Base-by-base conservation (phyloP, 53 echinoderm and acorn worm genomes). In the Echinometra lucunter region DNA sequence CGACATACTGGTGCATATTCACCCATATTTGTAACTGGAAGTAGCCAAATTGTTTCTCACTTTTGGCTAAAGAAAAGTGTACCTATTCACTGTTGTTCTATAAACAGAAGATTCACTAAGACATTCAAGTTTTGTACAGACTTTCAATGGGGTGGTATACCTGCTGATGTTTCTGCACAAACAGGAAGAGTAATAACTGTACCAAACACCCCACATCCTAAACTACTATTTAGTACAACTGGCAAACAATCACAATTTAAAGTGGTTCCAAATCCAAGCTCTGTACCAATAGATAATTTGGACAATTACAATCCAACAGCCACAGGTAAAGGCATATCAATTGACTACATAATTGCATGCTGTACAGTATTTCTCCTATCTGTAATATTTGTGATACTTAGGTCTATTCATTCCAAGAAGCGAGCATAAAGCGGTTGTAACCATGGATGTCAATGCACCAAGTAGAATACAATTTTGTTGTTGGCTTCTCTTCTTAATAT, bases 41-140 rank as follows among this genome's bases (percentile, higher is more conserved):
- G 7, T 18, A 17, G 42, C 38, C 38, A 78, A 3, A 78, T 78
- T 19, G 23, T 78, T 40, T 78, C 78, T 23, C 4, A 18, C 18
- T 78, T 78, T 78, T 21, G 78, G 78, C 78, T 78, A 5, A 38
- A 78, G 40, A 78, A 78, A 42, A 38, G 19, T 78, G 18, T 78
- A 18, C 78, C 78, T 78, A 78, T 78, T 38, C 78, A 78, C 78
- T 78, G 78, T 19, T 78, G 78, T 78, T 40, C 78, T 40, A 42
- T 78, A 2, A 78, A 78, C 21, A 78, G 78, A 78, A 78, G 42
- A 30, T 78, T 11, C 19, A 78, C 78, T 19, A 78, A 78, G 78
- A 78, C 78, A 78, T 38, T 78, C 35, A 38, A 42, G 38, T 78
- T 78, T 38, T 78, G 78, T 78, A 40, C 78, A 11, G 78, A 78